Conservation (phyloP, 2,888 invertebrate species). For the Volucella zonaria region DNA sequence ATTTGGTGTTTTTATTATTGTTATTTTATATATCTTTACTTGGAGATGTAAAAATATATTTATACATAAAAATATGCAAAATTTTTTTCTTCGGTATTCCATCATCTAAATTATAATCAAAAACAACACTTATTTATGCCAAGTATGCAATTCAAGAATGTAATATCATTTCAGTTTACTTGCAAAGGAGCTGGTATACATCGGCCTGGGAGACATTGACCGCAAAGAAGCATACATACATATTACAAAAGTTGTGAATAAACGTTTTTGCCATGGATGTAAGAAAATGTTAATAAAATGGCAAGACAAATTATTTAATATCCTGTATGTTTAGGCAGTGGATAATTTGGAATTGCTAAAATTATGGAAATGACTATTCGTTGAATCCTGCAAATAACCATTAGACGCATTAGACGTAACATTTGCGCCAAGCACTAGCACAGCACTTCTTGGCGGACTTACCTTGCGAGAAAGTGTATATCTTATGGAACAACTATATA, state of each 20-base stretch:
- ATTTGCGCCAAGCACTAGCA: conserved; percentile 94
- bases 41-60: no score
- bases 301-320: neutral
- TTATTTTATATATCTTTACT: no score
- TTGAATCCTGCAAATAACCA: conserved; percentile 90
- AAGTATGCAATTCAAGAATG: no score
- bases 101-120: no score
- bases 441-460: conserved; percentile 90
- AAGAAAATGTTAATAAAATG: conserved; percentile 78
- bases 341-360: conserved; percentile 90
- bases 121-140: no score
- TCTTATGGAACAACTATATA: conserved; percentile 90
- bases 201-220: conserved; percentile 92
- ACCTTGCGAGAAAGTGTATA: conserved; percentile 91
- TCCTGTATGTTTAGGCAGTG: conserved; percentile 83
- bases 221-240: conserved; percentile 90
- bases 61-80: no score
- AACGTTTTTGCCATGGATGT: conserved; percentile 93
- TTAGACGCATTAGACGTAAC: conserved; percentile 92
- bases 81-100: no score
- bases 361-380: conserved; percentile 87
- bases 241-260: conserved; percentile 92
- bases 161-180: conserved; percentile 84
- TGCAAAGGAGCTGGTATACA: conserved; percentile 84
- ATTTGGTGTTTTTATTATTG: no score